A percentile compares a stretch with the other conserved stretches of the same genome.
These are phyloP conservation scores for Buceros bicornis DNA, from an alignment of 2,797 vertebrate species.

Conservation along the genomic window DNA sequence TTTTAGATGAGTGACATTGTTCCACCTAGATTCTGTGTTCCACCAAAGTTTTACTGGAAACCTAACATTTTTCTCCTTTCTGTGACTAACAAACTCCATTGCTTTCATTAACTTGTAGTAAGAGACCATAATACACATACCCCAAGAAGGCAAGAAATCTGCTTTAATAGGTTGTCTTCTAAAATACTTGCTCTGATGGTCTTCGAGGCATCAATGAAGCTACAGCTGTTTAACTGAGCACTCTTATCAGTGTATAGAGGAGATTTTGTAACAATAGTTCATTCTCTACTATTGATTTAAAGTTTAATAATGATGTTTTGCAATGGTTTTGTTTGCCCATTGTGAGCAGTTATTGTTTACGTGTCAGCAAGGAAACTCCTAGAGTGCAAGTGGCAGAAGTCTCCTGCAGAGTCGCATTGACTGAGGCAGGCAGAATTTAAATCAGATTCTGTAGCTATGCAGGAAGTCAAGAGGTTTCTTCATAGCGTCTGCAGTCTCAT, in stretches of 20 bases:
- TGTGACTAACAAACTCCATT: background rate
- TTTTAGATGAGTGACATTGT: background rate
- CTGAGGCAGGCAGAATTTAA: background rate
- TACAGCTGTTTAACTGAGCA: background rate
- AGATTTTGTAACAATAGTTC: background rate
- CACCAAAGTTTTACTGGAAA: background rate
- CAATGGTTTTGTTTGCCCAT: background rate
- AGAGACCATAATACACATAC: background rate
- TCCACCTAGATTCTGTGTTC: background rate
- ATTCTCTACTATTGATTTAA: background rate
- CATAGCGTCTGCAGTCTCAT: background rate
- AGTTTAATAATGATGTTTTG: background rate
- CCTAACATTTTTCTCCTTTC: background rate
- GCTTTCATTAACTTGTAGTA: background rate
- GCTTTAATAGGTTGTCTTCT: background rate
- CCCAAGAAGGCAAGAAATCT: background rate
- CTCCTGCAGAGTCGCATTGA: background rate
- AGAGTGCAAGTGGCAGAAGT: background rate
- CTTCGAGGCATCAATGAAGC: background rate
- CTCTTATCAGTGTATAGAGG: background rate
- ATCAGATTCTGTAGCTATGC: background rate
- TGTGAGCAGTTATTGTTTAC: background rate
- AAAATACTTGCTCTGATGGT: background rate
- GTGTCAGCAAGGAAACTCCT: background rate
- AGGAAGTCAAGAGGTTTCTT: background rate